Evolutionary conservation across 2,113 vertebrate species (phyloP).

Genomic region (Felis catus): DNA sequence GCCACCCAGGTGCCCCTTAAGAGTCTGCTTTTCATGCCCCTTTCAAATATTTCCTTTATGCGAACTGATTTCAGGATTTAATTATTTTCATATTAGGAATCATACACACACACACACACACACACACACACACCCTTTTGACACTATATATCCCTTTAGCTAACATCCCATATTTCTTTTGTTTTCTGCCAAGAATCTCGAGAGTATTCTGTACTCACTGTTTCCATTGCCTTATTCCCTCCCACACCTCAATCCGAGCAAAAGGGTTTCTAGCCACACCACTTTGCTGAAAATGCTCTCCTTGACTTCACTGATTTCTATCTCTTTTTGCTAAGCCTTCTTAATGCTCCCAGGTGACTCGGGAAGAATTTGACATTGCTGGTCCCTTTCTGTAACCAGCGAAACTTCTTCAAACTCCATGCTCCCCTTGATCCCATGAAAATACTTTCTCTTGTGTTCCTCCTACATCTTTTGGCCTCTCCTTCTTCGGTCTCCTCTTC

Average conservation of each 20-base stretch:
- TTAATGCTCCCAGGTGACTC: neutral
- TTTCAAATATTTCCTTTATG: neutral
- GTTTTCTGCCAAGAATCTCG: slow-evolving; percentile 6
- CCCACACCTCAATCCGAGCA: neutral
- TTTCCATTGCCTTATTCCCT: slow-evolving; percentile 11
- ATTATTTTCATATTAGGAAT: slow-evolving; percentile 20
- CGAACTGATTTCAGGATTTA: slow-evolving; percentile 27
- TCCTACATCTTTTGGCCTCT: neutral
- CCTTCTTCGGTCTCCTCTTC: neutral
- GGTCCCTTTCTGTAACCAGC: neutral
- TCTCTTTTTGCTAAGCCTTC: neutral
- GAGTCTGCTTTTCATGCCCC: neutral
- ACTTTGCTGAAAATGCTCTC: neutral
- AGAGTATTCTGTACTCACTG: neutral
- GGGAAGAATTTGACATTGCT: neutral
- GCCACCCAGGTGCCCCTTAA: neutral
- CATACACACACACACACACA: neutral
- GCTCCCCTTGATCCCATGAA: neutral
- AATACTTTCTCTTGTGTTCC: neutral
- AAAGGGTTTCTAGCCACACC: neutral
- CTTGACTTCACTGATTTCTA: neutral
- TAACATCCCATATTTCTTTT: neutral
- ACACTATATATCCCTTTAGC: neutral
- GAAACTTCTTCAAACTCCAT: slow-evolving; percentile 11
- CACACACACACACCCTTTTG: neutral